Evolutionary conservation across 1,140 invertebrate genomes (phyloP).

Genomic region (Euwallacea similis): DNA sequence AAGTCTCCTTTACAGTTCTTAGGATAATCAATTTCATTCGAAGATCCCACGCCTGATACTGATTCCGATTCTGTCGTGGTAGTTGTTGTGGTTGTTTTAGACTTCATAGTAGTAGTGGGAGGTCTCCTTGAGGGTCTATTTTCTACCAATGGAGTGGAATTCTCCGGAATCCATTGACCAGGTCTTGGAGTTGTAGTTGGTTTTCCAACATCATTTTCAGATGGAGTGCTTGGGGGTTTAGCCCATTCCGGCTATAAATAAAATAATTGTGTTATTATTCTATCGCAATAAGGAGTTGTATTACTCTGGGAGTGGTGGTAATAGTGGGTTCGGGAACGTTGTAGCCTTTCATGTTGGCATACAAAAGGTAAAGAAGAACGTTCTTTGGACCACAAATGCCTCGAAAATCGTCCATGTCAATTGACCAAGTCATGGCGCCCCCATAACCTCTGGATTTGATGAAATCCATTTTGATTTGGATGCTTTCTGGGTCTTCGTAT

Average conservation of each 20-base stretch:
- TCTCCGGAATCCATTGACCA: conserved; percentile 39
- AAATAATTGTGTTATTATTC: background rate
- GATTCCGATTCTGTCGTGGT: conserved; percentile 13
- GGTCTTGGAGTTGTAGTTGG: conserved; percentile 41
- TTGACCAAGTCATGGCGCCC: conserved; percentile 88
- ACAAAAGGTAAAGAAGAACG: conserved; percentile 69
- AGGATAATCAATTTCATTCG: conserved; percentile 43
- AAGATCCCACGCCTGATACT: background rate
- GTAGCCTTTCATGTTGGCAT: conserved; percentile 75
- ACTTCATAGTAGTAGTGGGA: conserved; percentile 44
- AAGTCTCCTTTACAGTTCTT: conserved; percentile 58
- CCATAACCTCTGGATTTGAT: conserved; percentile 79
- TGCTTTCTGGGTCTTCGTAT: conserved; percentile 79
- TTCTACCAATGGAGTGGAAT: conserved; percentile 32
- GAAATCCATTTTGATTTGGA: conserved; percentile 86
- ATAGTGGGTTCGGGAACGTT: conserved; percentile 68
- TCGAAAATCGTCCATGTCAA: conserved; percentile 84
- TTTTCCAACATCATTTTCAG: conserved; percentile 48
- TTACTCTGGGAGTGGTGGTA: conserved; percentile 70
- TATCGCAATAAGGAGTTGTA: background rate
- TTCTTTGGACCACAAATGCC: conserved; percentile 76
- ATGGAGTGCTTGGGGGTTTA: conserved; percentile 65
- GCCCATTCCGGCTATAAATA: conserved; percentile 68
- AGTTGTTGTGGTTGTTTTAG: conserved; percentile 33
- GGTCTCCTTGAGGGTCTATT: conserved; percentile 47